Percentiles rank a stretch among this genome's conserved stretches.
phyloP scores from a whole-genome alignment of 2,888 invertebrate species.

The Drosophila demipolita region DNA sequence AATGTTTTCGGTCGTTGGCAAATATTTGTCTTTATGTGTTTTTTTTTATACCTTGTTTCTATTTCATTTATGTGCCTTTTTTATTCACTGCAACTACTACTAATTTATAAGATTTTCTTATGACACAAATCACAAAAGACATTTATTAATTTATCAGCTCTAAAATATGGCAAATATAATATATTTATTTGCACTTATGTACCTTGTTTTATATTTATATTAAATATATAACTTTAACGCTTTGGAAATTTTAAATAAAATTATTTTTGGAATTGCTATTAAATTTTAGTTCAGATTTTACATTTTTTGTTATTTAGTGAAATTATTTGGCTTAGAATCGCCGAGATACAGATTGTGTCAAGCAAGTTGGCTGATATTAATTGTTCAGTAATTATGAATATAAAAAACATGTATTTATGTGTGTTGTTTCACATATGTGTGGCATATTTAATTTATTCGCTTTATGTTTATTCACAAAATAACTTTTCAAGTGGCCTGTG shows the following conservation, averaged over 20 bases:
- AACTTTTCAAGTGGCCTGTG: constrained; percentile 41
- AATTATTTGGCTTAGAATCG: neutral
- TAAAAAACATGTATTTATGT: constrained; percentile 6
- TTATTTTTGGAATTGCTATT: neutral
- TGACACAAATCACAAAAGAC: neutral
- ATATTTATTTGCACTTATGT: neutral
- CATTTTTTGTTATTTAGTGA: neutral
- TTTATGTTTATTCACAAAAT: constrained; percentile 24
- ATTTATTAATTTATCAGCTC: neutral
- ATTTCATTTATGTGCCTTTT: constrained; percentile 16
- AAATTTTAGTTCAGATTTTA: neutral
- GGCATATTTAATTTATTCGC: constrained; percentile 31
- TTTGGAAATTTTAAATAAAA: neutral
- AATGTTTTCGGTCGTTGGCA: constrained; percentile 29
- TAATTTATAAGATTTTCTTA: neutral
- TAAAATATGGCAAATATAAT: neutral
- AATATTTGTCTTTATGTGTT: constrained; percentile 11
- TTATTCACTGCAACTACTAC: neutral
- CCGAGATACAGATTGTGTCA: neutral
- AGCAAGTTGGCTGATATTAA: neutral
- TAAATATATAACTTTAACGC: neutral
- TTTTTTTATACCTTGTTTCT: neutral
- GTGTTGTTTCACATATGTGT: neutral
- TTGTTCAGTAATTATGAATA: constrained; percentile 5
- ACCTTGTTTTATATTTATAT: neutral